Base-by-base conservation (phyloP, 2,888 invertebrate species). In the Imbricaverruca yamaguchii region DNA sequence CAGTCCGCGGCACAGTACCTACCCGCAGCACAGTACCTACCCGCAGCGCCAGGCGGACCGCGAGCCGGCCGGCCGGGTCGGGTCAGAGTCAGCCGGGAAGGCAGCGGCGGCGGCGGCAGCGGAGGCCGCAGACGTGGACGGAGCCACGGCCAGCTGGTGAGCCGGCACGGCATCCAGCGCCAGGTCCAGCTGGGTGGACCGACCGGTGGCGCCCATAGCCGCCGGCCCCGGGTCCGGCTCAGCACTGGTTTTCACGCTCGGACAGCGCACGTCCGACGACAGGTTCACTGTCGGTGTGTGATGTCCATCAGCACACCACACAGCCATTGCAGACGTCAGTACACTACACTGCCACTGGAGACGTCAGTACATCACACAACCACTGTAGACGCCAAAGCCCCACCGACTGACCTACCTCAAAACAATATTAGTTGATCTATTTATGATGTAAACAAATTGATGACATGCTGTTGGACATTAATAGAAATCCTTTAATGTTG, bases 251-350 rank as follows among this genome's bases (percentile, higher is more conserved):
- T 74, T 74, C 18, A 74, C 23, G 21, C 74, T 53, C 15, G 13
- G 11, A 9, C 53, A 13, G 53, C 53, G 25, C 53, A 74, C 53
- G 53, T 74, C 74, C 74, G 74, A 74, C 7, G 74, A 74, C 15
- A 74, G 74, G 74, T 74, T 74, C 74, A 74, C 74, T 74, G 74
- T 7, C 53, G 74, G 65, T 39, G 39, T 39, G 39, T 39, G 39
- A 39, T 39, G 39, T 39, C 59, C 59, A 59, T 13, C 59, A 59
- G 59, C 7, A 59, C 59, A 59, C 7, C 15, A 15, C 11, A 59
- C 59, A 59, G 12, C 0, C 1, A 11, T 1, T 15, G 15, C 7
- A 59, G 12, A 59, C 59, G 59, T 11, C 59, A 15, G 59, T 15
- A 11, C 12, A 59, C 59, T 59, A 59, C 59, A 59, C 59, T 13